These are phyloP conservation scores for Magallana angulata DNA, from an alignment of 1,140 invertebrate species.

Conservation along the genomic window DNA sequence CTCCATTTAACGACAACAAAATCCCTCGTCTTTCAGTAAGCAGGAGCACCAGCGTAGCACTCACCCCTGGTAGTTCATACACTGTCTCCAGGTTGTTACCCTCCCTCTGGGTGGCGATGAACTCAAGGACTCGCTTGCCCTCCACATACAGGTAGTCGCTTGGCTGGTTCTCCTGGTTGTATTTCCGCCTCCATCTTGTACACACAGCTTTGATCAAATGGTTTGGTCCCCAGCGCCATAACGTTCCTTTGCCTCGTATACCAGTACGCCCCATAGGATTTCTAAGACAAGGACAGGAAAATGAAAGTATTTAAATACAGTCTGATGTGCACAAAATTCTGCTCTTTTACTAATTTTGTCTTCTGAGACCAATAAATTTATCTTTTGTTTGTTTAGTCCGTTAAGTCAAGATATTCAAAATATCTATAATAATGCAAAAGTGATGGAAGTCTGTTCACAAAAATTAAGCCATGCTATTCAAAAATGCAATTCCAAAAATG, in stretches of 20 bases:
- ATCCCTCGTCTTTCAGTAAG: no score
- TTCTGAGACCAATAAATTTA: no score
- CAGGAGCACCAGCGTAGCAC: neutral
- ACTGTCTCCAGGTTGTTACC: slow-evolving; percentile 90
- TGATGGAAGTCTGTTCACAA: no score
- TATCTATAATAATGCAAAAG: no score
- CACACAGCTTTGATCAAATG: slow-evolving; percentile 79
- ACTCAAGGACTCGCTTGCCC: slow-evolving; percentile 88
- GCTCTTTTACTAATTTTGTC: no score
- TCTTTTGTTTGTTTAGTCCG: no score
- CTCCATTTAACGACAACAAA: no score
- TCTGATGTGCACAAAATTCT: no score
- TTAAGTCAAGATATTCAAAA: no score
- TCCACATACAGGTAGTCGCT: slow-evolving; percentile 78
- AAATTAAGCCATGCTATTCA: no score
- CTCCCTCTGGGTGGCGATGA: slow-evolving; percentile 91
- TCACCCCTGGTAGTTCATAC: slow-evolving; percentile 85
- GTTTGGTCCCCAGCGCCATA: slow-evolving; percentile 81
- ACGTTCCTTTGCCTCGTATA: slow-evolving; percentile 77
- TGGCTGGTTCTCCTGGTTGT: slow-evolving; percentile 69
- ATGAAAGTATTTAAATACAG: neutral
- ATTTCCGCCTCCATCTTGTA: slow-evolving; percentile 75
- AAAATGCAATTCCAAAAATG: no score
- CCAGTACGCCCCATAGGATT: slow-evolving; percentile 81
- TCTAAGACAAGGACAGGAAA: slow-evolving; percentile 54